Evolutionary conservation across 2,888 invertebrate species (phyloP), one percentile per base, ranked within the genome.

Genomic region (Exephanes ischioxanthus): DNA sequence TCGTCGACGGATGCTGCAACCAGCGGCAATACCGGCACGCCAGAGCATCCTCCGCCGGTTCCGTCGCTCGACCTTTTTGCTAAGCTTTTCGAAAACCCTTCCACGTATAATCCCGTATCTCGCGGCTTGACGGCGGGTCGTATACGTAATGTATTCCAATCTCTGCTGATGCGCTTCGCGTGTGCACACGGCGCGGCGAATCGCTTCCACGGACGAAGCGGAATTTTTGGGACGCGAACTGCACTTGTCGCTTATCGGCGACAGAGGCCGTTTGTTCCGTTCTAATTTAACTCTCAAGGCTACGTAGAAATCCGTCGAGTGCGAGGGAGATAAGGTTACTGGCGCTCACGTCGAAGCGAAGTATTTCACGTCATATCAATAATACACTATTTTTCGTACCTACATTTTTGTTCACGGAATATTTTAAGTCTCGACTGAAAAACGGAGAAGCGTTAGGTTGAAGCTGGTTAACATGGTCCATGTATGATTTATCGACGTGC

Each of bases 1-100:
- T 71, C 70, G 76, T 66, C 55, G 75, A 75, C 55, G 70, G 37
- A 55, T 33, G 66, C 19, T 37, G n/a, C 63, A 51, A 51, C 19
- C 22, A 66, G 19, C 41, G 61, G 51, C 63, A 63, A 63, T 63
- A 70, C 70, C 63, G 58, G 30, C 45, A 11, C 41, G 61, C 75
- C 66, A 71, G 73, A 19, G 16, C 61, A 73, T 22, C 30, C 19
- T 33, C 53, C 9, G 30, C 48, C 19, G 22, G 26, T 51, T 41
- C 37, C 33, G 33, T 55, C 68, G 58, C 41, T 63, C 48, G 16
- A 41, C 14, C 26, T 16, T 83, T 83, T 73, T 63, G 68, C 48
- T 33, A 71, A 58, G 30, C 68, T 73, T 79, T 72, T n/a, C 14
- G 11, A 41, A 58, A 22, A 11, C 37, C 63, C 30, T 53, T 67